These are phyloP conservation scores for Globodera ellingtonae DNA, from an alignment of 1,140 invertebrate genomes.

Conservation along the genomic window DNA sequence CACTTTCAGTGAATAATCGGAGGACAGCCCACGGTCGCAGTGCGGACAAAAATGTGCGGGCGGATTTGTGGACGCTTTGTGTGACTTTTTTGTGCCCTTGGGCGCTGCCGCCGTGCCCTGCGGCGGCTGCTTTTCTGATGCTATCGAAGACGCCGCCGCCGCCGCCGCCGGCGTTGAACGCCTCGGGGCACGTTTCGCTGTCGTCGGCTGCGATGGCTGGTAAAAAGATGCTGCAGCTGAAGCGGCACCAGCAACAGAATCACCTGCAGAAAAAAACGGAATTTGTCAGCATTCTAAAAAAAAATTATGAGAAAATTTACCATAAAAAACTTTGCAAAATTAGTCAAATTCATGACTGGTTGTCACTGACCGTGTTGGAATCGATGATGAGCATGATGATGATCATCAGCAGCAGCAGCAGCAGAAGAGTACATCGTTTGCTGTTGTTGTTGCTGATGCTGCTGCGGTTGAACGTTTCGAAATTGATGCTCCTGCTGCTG, in stretches of 20 bases:
- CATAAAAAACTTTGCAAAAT: too few species aligned
- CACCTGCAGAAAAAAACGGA: too few species aligned
- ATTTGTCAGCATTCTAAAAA: too few species aligned
- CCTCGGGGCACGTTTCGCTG: constrained; percentile 1
- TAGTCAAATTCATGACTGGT: too few species aligned
- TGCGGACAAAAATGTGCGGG: constrained; percentile 11
- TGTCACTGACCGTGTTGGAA: neutral
- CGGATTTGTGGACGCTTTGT: constrained; percentile 8
- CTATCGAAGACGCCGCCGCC: neutral
- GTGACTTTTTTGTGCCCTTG: neutral
- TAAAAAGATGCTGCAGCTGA: neutral
- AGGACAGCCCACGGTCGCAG: constrained; percentile 6
- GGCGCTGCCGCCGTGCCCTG: neutral
- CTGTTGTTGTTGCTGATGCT: neutral
- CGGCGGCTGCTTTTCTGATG: neutral
- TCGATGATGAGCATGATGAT: neutral
- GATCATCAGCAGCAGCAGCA: neutral
- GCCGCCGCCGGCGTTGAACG: neutral
- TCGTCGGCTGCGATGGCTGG: neutral
- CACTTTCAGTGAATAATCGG: constrained; percentile 21
- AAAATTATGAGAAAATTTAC: too few species aligned
- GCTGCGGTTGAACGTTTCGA: neutral
- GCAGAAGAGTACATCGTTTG: neutral
- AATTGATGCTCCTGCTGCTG: too few species aligned
- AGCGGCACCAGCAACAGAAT: neutral